phyloP scores from a whole-genome alignment of 2,113 vertebrate genomes.

The Copsychus sechellarum region DNA sequence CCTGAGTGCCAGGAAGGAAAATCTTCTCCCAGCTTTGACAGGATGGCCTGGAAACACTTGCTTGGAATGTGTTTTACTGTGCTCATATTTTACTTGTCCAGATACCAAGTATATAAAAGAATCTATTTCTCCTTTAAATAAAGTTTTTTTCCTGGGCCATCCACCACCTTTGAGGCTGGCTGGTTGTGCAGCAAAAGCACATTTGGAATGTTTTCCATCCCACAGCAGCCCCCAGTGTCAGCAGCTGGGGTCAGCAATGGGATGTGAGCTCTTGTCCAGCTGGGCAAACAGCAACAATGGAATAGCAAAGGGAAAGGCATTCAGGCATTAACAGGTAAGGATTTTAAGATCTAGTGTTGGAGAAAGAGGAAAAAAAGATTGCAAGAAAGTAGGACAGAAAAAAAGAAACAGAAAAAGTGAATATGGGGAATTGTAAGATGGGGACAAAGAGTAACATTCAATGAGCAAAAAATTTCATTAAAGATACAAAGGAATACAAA shows the following conservation, averaged over 20 bases:
- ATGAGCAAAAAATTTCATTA: neutral
- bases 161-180: neutral
- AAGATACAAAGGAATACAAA: neutral
- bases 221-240: neutral
- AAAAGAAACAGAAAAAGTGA: neutral
- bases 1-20: neutral
- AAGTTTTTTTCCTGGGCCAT: neutral
- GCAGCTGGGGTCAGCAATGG: neutral
- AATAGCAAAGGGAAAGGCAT: neutral
- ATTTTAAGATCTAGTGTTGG: neutral
- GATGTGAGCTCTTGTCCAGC: neutral
- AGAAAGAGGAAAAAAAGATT: neutral
- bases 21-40: neutral
- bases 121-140: neutral
- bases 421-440: neutral
- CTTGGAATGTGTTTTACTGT: neutral
- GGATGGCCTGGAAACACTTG: neutral
- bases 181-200: neutral
- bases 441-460: neutral
- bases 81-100: neutral
- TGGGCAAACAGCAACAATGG: conserved; percentile 33
- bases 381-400: neutral
- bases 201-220: neutral
- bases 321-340: neutral
- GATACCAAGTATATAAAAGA: neutral